Evolutionary conservation across 2,797 vertebrate species (phyloP).

Genomic region (Chelidonichthys spinosus): DNA sequence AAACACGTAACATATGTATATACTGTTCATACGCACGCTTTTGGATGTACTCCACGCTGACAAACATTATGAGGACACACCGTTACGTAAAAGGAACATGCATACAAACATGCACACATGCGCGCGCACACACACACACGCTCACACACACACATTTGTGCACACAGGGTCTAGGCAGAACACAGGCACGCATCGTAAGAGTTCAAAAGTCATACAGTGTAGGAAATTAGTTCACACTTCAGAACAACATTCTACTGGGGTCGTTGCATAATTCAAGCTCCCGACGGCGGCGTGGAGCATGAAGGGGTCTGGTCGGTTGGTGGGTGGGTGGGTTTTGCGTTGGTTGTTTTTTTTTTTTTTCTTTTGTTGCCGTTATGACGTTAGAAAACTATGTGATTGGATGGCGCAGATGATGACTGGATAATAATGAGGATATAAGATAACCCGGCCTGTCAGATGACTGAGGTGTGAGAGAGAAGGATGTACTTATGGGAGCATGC

Average conservation of each 20-base stretch:
- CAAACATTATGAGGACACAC: constrained; percentile 61
- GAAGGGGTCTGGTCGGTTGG: constrained; percentile 81
- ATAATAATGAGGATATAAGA: constrained; percentile 62
- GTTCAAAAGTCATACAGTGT: constrained; percentile 83
- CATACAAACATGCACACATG: constrained; percentile 59
- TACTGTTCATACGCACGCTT: constrained; percentile 57
- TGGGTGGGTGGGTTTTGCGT: constrained; percentile 52
- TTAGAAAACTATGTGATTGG: constrained; percentile 66
- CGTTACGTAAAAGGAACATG: constrained; percentile 61
- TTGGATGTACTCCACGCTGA: constrained; percentile 59
- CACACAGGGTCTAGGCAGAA: constrained; percentile 77
- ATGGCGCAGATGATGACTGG: constrained; percentile 62
- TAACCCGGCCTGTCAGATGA: constrained; percentile 74
- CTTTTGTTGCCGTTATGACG: constrained; percentile 61
- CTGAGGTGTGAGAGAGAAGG: constrained; percentile 76
- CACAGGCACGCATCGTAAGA: constrained; percentile 78
- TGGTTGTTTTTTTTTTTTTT: constrained; percentile 27
- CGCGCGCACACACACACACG: constrained; percentile 34
- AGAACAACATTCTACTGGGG: constrained; percentile 88
- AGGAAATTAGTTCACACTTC: constrained; percentile 85
- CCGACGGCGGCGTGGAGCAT: constrained; percentile 79
- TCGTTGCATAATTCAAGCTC: constrained; percentile 88
- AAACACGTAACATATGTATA: constrained; percentile 60
- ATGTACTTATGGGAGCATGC: constrained; percentile 73
- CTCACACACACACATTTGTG: constrained; percentile 22